Conservation (phyloP, 1,140 invertebrate species). For the Trachelipus rathkii region DNA sequence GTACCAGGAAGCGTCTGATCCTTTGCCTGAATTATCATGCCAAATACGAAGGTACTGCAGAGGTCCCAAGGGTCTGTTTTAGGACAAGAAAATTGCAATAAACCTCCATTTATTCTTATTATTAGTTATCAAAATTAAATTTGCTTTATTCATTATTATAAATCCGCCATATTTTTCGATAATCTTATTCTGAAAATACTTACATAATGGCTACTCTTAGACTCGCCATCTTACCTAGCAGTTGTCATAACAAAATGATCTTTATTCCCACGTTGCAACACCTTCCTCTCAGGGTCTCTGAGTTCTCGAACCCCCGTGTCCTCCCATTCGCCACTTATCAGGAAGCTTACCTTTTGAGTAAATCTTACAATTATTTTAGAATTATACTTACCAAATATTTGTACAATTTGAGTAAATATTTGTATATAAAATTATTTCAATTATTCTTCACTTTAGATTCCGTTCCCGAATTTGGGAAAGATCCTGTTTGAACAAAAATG, state of each 20-base stretch:
- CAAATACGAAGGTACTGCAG: conserved; percentile 57
- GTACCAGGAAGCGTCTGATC: conserved; percentile 56
- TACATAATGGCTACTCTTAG: too few species aligned
- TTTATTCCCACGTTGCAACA: conserved; percentile 52
- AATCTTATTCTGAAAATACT: too few species aligned
- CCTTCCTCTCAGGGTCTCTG: conserved; percentile 50
- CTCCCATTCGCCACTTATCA: conserved; percentile 55
- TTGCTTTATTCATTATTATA: too few species aligned
- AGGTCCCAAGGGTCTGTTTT: conserved; percentile 53
- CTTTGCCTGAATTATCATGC: conserved; percentile 59
- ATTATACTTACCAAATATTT: too few species aligned
- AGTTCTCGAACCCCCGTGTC: conserved; percentile 55
- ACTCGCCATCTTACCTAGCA: conserved; percentile 51
- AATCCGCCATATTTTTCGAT: too few species aligned
- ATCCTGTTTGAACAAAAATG: conserved; percentile 56
- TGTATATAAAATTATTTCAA: neutral
- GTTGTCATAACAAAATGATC: conserved; percentile 57
- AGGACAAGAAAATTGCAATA: neutral
- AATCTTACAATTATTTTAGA: too few species aligned
- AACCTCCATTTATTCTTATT: too few species aligned
- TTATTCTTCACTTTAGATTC: conserved; percentile 53
- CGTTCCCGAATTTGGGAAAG: conserved; percentile 54
- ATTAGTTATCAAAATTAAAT: too few species aligned
- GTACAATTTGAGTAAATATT: neutral
- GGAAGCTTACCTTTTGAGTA: conserved; percentile 53